Conservation (phyloP, 2,113 vertebrate genomes). For the Apus apus region DNA sequence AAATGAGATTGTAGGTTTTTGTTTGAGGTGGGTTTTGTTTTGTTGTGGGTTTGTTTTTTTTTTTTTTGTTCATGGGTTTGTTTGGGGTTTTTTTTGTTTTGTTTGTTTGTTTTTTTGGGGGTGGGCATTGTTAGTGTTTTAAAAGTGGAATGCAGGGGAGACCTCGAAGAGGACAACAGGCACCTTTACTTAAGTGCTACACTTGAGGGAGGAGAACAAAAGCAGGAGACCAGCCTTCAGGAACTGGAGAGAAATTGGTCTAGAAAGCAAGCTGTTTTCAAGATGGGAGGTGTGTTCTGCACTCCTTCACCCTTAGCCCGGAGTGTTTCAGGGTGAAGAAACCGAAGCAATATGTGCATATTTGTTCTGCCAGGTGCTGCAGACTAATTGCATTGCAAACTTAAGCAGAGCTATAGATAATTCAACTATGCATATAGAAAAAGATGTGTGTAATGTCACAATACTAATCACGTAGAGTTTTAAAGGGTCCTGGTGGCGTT, state of each 20-base stretch:
- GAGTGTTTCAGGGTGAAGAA: conserved; percentile 14
- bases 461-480: neutral
- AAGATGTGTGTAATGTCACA: neutral
- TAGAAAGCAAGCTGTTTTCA: neutral
- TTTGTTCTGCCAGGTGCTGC: conserved; percentile 33
- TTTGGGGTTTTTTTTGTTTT: too few relatives aligned
- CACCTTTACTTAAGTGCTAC: neutral
- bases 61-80: too few relatives aligned
- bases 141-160: neutral
- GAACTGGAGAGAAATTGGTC: neutral
- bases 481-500: neutral
- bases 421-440: neutral
- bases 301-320: neutral
- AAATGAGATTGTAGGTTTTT: neutral
- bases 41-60: neutral
- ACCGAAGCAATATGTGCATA: neutral
- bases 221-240: neutral
- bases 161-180: neutral
- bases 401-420: neutral
- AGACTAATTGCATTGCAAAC: neutral
- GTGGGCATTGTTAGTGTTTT: neutral
- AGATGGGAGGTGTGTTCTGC: neutral
- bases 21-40: neutral
- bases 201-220: neutral
- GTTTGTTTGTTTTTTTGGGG: neutral